Evolutionary conservation across 2,113 vertebrate genomes (phyloP).

Genomic region (Pachycephala philippinensis): DNA sequence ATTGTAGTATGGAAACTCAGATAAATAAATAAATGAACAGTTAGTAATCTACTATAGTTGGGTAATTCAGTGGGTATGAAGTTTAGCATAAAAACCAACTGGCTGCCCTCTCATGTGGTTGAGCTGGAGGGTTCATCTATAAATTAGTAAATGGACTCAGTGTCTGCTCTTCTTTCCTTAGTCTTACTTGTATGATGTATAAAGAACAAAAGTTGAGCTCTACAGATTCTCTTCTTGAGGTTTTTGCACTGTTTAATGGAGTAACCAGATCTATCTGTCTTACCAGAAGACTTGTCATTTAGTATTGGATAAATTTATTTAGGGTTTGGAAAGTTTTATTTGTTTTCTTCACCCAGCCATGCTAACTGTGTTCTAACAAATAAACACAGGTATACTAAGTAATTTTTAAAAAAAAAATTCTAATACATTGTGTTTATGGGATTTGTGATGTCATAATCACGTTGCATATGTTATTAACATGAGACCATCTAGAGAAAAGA

Average conservation of each 20-base stretch:
- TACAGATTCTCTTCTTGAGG: background rate
- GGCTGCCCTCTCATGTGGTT: background rate
- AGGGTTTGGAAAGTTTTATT: background rate
- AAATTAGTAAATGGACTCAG: background rate
- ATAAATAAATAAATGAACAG: background rate
- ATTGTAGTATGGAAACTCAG: background rate
- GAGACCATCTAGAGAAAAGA: background rate
- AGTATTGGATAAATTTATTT: background rate
- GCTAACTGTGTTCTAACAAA: background rate
- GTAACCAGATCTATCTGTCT: background rate
- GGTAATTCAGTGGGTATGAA: background rate
- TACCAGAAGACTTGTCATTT: background rate
- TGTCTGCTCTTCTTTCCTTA: background rate
- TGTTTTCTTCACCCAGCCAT: background rate
- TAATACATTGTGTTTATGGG: background rate
- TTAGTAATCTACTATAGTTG: background rate
- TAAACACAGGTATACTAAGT: background rate
- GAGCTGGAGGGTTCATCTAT: background rate
- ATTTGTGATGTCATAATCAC: background rate
- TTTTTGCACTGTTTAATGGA: background rate
- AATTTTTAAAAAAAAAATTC: background rate
- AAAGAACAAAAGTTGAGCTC: background rate
- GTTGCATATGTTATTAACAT: background rate
- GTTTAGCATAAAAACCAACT: background rate
- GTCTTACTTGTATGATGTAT: background rate